Evolutionary conservation across 1,140 invertebrate genomes (phyloP).

Genomic region (Listronotus oregonensis): DNA sequence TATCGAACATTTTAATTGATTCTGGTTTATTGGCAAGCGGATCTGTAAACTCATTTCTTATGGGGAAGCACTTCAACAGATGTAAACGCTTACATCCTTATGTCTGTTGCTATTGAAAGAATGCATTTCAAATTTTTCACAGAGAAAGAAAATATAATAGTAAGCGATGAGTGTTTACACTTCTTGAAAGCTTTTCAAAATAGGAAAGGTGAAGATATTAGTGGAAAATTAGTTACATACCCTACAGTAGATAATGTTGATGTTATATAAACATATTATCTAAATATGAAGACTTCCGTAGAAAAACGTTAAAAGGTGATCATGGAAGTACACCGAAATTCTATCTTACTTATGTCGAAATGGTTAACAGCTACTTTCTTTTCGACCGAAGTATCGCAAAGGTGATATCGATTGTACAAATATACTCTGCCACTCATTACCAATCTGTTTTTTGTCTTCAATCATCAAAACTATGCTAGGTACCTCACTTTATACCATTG

Average conservation of each 20-base stretch:
- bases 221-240: too few relatives aligned
- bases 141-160: too few relatives aligned
- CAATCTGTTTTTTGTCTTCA: conserved; percentile 38
- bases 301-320: conserved; percentile 22
- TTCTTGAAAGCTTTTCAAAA: too few relatives aligned
- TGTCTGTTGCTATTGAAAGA: background rate
- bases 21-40: conserved; percentile 20
- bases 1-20: conserved; percentile 23
- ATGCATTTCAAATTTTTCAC: too few relatives aligned
- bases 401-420: conserved; percentile 41
- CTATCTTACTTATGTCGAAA: conserved; percentile 45
- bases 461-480: conserved; percentile 38
- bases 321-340: conserved; percentile 42
- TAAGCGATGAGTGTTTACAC: too few relatives aligned
- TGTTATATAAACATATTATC: too few relatives aligned
- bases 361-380: conserved; percentile 48
- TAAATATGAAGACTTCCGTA: conserved; percentile 15
- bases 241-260: too few relatives aligned
- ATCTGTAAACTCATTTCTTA: conserved; percentile 31
- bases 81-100: conserved; percentile 35
- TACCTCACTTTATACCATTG: conserved; percentile 18
- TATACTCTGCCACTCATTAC: conserved; percentile 36
- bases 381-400: conserved; percentile 39
- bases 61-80: conserved; percentile 37
- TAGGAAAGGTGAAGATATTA: too few relatives aligned